Conservation (phyloP, 2,113 vertebrate species). For the Cyprinodon tularosa region DNA sequence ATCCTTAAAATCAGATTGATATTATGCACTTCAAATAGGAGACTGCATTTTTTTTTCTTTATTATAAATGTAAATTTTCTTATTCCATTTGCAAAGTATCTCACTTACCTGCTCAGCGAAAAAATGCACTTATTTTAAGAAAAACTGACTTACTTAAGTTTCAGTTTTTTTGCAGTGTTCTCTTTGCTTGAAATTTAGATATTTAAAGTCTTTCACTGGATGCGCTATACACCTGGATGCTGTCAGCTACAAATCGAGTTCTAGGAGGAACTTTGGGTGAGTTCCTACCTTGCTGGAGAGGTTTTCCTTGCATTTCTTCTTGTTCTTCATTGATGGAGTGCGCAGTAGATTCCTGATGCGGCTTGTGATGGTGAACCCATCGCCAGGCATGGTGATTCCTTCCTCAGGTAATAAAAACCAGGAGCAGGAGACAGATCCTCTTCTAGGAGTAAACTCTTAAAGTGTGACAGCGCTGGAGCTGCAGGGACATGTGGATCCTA, state of each 20-base stretch:
- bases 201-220: too few relatives aligned
- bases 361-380: slow-evolving; percentile 68
- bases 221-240: too few relatives aligned
- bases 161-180: too few relatives aligned
- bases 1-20: too few relatives aligned
- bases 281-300: slow-evolving; percentile 59
- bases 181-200: too few relatives aligned
- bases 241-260: not conserved
- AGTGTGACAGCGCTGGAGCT: slow-evolving; percentile 6
- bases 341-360: slow-evolving; percentile 74
- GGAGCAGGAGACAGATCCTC: not conserved
- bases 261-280: not conserved
- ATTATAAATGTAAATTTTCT: too few relatives aligned
- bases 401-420: not conserved
- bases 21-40: too few relatives aligned
- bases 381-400: slow-evolving; percentile 51
- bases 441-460: not conserved
- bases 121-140: too few relatives aligned
- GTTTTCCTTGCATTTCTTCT: slow-evolving; percentile 47
- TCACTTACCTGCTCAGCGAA: too few relatives aligned
- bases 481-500: slow-evolving; percentile 47
- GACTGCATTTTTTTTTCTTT: too few relatives aligned
- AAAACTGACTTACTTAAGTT: too few relatives aligned
- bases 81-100: too few relatives aligned
- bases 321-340: slow-evolving; percentile 62